Conservation (phyloP, 2,797 vertebrate species). For the Lateolabrax maculatus region DNA sequence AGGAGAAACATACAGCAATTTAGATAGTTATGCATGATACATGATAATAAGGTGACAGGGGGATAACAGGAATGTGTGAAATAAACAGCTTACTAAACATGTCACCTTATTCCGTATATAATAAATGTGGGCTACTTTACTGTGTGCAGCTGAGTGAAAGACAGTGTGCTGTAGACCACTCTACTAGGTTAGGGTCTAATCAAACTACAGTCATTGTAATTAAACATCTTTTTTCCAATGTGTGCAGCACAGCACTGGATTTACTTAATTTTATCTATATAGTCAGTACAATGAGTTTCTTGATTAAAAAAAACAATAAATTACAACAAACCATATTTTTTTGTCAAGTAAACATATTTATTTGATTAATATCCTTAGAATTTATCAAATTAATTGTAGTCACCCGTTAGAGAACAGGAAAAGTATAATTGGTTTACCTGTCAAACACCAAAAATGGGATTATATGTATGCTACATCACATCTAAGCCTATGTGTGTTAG, state of each 20-base stretch:
- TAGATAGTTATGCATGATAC: neutral
- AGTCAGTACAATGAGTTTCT: neutral
- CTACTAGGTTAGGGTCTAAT: neutral
- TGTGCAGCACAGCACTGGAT: neutral
- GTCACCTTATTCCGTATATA: neutral
- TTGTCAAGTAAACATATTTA: no score
- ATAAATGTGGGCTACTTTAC: neutral
- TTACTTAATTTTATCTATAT: neutral
- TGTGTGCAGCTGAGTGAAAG: neutral
- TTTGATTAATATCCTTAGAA: no score
- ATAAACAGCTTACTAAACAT: neutral
- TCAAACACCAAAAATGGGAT: no score
- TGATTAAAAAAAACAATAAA: no score
- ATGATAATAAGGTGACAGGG: neutral
- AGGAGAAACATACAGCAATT: neutral
- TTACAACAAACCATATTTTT: no score
- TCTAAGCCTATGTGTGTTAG: no score
- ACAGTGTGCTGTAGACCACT: neutral
- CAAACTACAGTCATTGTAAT: constrained; percentile 1
- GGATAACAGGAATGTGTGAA: neutral
- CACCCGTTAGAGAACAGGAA: no score
- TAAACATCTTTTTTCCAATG: neutral
- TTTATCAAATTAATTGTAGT: no score
- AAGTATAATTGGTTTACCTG: no score
- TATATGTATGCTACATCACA: no score